Conservation (phyloP, 2,797 vertebrate species). For the Carduelis carduelis region DNA sequence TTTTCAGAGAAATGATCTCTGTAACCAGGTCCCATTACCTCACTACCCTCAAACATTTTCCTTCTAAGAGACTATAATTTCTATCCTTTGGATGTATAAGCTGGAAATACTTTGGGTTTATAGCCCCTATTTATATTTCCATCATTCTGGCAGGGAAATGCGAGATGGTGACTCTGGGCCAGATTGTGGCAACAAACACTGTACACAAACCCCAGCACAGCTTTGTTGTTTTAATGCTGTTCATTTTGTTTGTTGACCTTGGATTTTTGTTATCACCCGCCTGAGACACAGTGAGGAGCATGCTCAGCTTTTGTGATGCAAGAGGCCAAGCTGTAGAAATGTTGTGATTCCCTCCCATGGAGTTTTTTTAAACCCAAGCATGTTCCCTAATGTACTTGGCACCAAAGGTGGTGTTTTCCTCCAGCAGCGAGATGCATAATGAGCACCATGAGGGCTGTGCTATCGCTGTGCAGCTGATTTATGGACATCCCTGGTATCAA, state of each 20-base stretch:
- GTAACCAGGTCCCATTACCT: constrained; percentile 56
- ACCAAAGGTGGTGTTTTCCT: constrained; percentile 21
- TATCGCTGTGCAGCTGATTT: constrained; percentile 11
- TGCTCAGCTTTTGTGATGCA: constrained; percentile 30
- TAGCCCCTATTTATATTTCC: constrained; percentile 53
- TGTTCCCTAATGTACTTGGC: constrained; percentile 46
- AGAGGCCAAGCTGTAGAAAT: constrained; percentile 4
- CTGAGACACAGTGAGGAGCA: background rate
- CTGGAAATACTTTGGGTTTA: constrained; percentile 57
- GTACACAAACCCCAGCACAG: background rate
- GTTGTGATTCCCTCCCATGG: constrained; percentile 36
- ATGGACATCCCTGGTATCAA: background rate
- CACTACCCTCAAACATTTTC: constrained; percentile 58
- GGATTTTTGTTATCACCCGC: background rate
- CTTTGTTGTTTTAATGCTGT: constrained; percentile 5
- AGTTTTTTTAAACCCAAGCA: constrained; percentile 8
- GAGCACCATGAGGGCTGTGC: background rate
- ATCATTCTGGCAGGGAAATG: constrained; percentile 34
- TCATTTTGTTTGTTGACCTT: constrained; percentile 15
- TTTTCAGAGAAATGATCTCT: constrained; percentile 47
- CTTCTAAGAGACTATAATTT: constrained; percentile 61
- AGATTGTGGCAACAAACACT: constrained; percentile 16
- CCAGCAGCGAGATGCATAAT: background rate
- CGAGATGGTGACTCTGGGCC: background rate
- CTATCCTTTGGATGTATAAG: constrained; percentile 30